phyloP scores from a whole-genome alignment of 92 coral and sea anemone species.

The Zoanthus solanderi region DNA sequence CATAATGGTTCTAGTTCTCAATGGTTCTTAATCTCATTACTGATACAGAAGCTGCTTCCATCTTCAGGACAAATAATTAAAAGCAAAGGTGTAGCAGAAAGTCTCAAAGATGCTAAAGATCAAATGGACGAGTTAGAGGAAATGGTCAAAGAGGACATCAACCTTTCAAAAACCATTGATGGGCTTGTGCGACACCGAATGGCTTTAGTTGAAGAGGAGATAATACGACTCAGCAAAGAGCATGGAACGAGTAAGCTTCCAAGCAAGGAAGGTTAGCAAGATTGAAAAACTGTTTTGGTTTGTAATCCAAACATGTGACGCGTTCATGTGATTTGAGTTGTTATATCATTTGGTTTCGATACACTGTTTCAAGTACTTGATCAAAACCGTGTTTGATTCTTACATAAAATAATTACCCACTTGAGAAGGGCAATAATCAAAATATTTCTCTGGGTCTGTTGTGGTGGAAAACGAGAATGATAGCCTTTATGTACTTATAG shows the following conservation, averaged over 20 bases:
- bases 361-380: no score
- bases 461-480: no score
- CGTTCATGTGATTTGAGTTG: no score
- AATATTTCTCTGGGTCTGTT: no score
- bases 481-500: no score
- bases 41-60: not conserved
- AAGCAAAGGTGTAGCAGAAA: not conserved
- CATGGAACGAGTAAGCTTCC: not conserved
- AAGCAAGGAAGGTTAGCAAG: not conserved
- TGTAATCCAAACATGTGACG: no score
- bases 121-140: constrained; percentile 4
- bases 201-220: constrained; percentile 22
- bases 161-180: constrained; percentile 16
- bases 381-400: no score
- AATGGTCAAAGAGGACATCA: constrained; percentile 1
- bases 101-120: not conserved
- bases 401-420: no score
- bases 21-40: not conserved
- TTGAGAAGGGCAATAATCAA: no score
- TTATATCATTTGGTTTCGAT: no score
- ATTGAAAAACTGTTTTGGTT: not conserved
- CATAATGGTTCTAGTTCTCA: not conserved
- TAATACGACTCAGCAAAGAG: constrained; percentile 14
- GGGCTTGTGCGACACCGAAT: not conserved
- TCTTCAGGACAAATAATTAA: not conserved